Evolutionary conservation across 2,113 vertebrate species (phyloP), one percentile per base, ranked within the genome.

Genomic region (Seriola quinqueradiata): DNA sequence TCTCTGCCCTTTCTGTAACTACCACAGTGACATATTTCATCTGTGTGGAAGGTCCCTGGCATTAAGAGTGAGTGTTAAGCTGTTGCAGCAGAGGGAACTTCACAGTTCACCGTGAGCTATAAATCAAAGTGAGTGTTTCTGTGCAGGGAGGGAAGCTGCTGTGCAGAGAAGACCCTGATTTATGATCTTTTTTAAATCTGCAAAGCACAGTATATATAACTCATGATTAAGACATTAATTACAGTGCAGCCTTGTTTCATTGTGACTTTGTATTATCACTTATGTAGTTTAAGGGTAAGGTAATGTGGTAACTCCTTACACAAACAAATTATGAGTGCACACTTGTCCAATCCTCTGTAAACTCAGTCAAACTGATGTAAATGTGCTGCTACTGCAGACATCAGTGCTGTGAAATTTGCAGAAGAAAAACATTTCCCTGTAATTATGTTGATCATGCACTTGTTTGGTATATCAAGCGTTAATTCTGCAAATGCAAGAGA

Each of bases 51-150:
- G 28, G 21, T 48, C 38, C 61, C 77, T 77, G 66, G 58, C 81
- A 46, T 28, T 44, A 66, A 73, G 63, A 58, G 7, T 65, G 59
- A 34, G 58, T 46, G 65, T 46, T 68, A 9, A 67, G 17, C 36
- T 79, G 74, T n/a, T 67, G 71, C 77, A 74, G 79, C 52, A 44
- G 57, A 59, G 19, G 36, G 38, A 79, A 75, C 34, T 66, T 50
- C 21, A 3, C 69, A 73, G 42, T 44, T 90, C 66, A 68, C 0
- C 28, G 75, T 60, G 57, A 80, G 40, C 25, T 1, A 80, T 90
- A 80, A 81, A 90, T 67, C 74, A 79, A 23, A 32, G 25, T 70
- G 9, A 70, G 50, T 3, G 5, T 64, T 44, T 46, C 58, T 74
- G 66, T 57, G 46, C 19, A 40, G 75, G 48, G 57, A 61, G 28